Conservation (phyloP, 2,888 invertebrate species). For the Meghimatium bilineatum region DNA sequence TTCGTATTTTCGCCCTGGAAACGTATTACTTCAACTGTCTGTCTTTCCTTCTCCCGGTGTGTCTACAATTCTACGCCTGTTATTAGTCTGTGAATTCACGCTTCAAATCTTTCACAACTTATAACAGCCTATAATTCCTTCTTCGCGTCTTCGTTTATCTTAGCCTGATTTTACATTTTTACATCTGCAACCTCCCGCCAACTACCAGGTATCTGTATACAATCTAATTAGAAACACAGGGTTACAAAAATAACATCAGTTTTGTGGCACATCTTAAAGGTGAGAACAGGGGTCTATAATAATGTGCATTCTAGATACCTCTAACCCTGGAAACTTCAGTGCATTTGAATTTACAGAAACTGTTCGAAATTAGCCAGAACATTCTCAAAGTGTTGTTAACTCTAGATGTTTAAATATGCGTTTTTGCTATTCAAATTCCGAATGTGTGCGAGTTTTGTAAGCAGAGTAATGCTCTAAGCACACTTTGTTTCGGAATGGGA, state of each 20-base stretch:
- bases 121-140: background rate
- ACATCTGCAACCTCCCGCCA: background rate
- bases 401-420: constrained; percentile 5
- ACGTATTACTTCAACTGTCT: background rate
- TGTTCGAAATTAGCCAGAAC: constrained; percentile 31
- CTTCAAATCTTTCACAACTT: background rate
- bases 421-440: constrained; percentile 23
- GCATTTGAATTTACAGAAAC: constrained; percentile 38
- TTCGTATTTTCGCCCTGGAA: too few species aligned
- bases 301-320: background rate
- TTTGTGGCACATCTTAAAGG: constrained; percentile 6
- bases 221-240: constrained; percentile 41
- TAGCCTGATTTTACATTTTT: background rate
- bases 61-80: background rate
- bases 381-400: constrained; percentile 22
- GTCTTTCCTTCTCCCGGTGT: background rate
- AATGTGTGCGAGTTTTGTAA: constrained; percentile 1
- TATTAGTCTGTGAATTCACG: background rate
- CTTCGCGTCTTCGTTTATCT: background rate
- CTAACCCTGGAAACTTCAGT: constrained; percentile 8
- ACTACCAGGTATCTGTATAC: background rate
- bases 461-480: constrained; percentile 14
- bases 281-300: constrained; percentile 6
- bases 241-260: constrained; percentile 28
- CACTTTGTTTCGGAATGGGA: constrained; percentile 8